Base-by-base conservation (phyloP, 2,888 invertebrate species). In the Seira ritae region DNA sequence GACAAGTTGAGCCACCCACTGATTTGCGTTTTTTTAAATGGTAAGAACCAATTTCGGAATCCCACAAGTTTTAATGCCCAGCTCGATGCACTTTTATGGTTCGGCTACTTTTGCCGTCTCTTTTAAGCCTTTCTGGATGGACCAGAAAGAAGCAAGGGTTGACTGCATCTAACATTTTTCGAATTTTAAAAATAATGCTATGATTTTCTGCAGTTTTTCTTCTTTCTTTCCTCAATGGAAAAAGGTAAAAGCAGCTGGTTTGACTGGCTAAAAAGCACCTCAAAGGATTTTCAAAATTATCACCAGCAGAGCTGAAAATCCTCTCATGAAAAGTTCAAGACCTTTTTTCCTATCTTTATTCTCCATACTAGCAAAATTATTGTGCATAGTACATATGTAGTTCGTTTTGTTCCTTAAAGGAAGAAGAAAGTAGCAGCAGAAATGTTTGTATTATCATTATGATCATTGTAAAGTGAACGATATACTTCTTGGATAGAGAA, bases 241-340 rank as follows among this genome's bases (percentile, higher is more conserved):
- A 68, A 70, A 50, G 70, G 70, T 70, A 70, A 70, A 70, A 42
- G 70, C 19, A 42, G 19, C 46, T 50, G 50, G 70, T 70, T 70
- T 70, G 70, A 70, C 70, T 70, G 22, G 22, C 66, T 66, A 10
- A 12, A 42, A 17, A 55, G 20, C 70, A 37, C 17, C 15, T 55
- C 15, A 17, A n/a, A n/a, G 15, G 15, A 8, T 55, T 55, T 70
- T 70, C 20, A 20, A 70, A 70, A 70, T 66, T 24, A 80, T 75
- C 75, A 66, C 80, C 80, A 75, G 65, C 70, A 66, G 74, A 80
- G 75, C 80, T 80, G 69, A 75, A 75, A 80, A 75, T 80, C 74
- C 70, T 70, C 70, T 46, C 70, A 17, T 17, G 55, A 70, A 74
- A 80, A 80, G 70, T 80, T 75, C 70, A 80, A 80, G 50, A 70